Conservation (phyloP, 2,888 invertebrate species). For the Dexiosoma caninum region DNA sequence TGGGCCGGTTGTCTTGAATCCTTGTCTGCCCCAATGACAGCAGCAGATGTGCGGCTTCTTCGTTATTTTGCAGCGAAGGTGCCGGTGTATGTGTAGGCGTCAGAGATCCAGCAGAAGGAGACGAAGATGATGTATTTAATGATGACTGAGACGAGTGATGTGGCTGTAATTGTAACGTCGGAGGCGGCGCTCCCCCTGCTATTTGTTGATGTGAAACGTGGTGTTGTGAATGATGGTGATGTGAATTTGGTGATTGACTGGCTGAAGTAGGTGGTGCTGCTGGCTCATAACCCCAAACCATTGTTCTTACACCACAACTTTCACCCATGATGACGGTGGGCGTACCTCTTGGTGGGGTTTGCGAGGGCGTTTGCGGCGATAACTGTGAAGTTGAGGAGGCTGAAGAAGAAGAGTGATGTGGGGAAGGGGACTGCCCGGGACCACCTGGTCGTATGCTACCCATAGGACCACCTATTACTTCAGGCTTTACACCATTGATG, state of each 20-base stretch:
- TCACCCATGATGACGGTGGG: constrained; percentile 96
- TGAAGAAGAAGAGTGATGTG: constrained; percentile 75
- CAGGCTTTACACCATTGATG: constrained; percentile 89
- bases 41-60: constrained; percentile 84
- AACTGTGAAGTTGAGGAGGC: constrained; percentile 75
- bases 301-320: constrained; percentile 89
- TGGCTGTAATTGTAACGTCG: constrained; percentile 67
- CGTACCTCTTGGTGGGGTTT: constrained; percentile 80
- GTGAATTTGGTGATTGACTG: constrained; percentile 61
- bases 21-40: constrained; percentile 86
- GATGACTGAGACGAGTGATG: constrained; percentile 68
- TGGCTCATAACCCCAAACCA: constrained; percentile 82
- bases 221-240: constrained; percentile 60
- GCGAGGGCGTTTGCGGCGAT: constrained; percentile 77
- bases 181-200: constrained; percentile 57
- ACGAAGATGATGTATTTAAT: constrained; percentile 78
- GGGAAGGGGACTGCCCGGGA: constrained; percentile 74
- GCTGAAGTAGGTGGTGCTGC: constrained; percentile 76
- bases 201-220: constrained; percentile 67
- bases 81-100: constrained; percentile 77
- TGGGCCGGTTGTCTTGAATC: constrained; percentile 78
- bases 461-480: constrained; percentile 84
- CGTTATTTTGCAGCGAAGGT: constrained; percentile 79
- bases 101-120: constrained; percentile 77
- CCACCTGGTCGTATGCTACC: constrained; percentile 72